A percentile compares a stretch with the other conserved stretches of the same genome.
phyloP scores from a whole-genome alignment of 1,140 invertebrate species.

The Caenorhabditis briggsae region DNA sequence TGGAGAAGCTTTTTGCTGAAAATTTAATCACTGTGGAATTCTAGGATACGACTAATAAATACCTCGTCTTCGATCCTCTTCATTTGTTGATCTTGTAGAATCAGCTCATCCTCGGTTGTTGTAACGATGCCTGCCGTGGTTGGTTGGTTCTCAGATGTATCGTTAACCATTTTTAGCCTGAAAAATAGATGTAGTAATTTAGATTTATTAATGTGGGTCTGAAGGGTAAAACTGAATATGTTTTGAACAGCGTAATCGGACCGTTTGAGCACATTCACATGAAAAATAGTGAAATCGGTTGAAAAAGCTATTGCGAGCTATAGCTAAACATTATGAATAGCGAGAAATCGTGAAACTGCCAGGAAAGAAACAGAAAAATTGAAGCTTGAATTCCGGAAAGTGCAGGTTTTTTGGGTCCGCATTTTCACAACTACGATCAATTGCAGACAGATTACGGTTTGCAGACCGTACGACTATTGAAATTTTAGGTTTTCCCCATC shows the following conservation, averaged over 20 bases:
- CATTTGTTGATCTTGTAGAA: conserved; percentile 44
- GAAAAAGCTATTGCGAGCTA: too few species aligned
- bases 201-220: too few species aligned
- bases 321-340: too few species aligned
- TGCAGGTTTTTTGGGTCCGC: not conserved
- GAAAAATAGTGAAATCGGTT: too few species aligned
- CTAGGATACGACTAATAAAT: not conserved
- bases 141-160: not conserved
- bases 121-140: not conserved
- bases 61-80: conserved; percentile 59
- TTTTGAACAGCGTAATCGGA: too few species aligned
- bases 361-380: not conserved
- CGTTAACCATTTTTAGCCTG: not conserved
- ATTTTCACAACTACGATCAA: conserved; percentile 9
- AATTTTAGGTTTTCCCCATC: too few species aligned
- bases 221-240: too few species aligned
- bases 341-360: too few species aligned
- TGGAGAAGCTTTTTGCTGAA: conserved; percentile 55
- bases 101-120: not conserved
- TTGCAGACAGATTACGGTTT: not conserved
- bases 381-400: not conserved
- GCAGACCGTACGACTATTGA: not conserved
- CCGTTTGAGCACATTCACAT: too few species aligned
- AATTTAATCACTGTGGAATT: not conserved
- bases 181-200: too few species aligned